Evolutionary conservation across 2,113 vertebrate species (phyloP), one percentile per base, ranked within the genome.

Genomic region (Xenopus borealis): DNA sequence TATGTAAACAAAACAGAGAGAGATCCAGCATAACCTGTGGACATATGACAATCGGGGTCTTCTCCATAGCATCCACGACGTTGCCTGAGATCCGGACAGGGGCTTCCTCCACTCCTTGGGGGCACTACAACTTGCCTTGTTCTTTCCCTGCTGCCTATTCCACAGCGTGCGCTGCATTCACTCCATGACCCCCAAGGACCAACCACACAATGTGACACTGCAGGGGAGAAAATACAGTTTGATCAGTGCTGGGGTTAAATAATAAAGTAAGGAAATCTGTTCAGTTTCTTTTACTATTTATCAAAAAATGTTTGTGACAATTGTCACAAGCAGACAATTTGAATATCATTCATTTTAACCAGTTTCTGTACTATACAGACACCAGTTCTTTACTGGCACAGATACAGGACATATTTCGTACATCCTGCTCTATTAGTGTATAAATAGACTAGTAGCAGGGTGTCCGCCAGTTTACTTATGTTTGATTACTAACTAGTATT

Each of bases 11-110:
- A 18, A 12, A 3, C 16, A 40, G 62, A 27, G 44, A 19, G 13
- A 55, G 53, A 55, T 10, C 17, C 3, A 12, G 12, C 1, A 0
- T 79, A 87, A 94, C 94, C 93, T 93, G 90, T 87, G 0, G 89
- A 88, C 0, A 74, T 80, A 52, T 83, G 84, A 67, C 94, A 95
- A 44, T 85, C 62, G 0, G 79, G 79, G 33, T 88, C 83, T 75
- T 94, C 90, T 50, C 92, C 93, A 1, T 89, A 88, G 84, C 94
- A 96, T 23, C 94, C 94, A 2, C 93, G 82, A 2, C 91, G 90
- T 84, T 96, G 94, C 78, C 90, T 94, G 70, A 96, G 91, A 78
- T 95, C 91, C 0, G 92, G 94, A 47, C 94, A 95, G 13, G 93
- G 93, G 0, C 81, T 85, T n/a, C 94, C 93, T 59, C 93, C 93